Evolutionary conservation across 2,797 vertebrate genomes (phyloP).

Genomic region (Melanotaenia boesemani): DNA sequence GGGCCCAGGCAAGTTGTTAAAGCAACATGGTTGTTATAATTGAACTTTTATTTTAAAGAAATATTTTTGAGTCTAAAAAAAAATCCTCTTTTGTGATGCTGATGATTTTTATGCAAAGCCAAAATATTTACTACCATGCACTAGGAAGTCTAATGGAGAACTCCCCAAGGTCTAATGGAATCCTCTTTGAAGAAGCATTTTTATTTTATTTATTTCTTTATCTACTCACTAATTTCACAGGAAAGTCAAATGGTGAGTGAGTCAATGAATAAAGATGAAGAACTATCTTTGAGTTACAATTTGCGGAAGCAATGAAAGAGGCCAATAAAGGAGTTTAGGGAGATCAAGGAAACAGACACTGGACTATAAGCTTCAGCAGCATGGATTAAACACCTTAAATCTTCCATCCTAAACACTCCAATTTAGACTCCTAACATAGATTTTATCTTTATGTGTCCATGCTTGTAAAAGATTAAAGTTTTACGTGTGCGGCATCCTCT

Average conservation of each 20-base stretch:
- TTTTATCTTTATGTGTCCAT: slow-evolving; percentile 74
- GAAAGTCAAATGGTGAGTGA: slow-evolving; percentile 48
- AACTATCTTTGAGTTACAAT: slow-evolving; percentile 63
- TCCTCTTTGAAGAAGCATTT: slow-evolving; percentile 35
- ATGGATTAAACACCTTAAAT: slow-evolving; percentile 69
- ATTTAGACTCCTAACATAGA: slow-evolving; percentile 57
- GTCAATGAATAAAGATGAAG: slow-evolving; percentile 62
- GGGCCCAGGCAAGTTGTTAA: background rate
- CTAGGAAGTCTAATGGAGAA: background rate
- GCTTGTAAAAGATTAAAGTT: slow-evolving; percentile 75
- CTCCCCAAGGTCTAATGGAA: background rate
- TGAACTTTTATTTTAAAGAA: background rate
- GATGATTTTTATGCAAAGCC: background rate
- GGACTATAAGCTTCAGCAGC: slow-evolving; percentile 50
- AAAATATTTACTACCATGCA: background rate
- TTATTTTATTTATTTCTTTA: slow-evolving; percentile 34
- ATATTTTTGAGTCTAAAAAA: background rate
- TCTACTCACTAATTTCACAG: slow-evolving; percentile 44
- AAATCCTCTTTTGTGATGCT: background rate
- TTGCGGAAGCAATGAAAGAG: slow-evolving; percentile 68
- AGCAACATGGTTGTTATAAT: background rate
- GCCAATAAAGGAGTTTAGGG: slow-evolving; percentile 60
- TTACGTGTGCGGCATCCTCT: slow-evolving; percentile 40
- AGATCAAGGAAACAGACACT: slow-evolving; percentile 69
- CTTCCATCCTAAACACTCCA: slow-evolving; percentile 56